Percentiles rank a stretch among this genome's conserved stretches.
Conservation (phyloP, 2,888 invertebrate species). For the Flexamia atlantica region DNA sequence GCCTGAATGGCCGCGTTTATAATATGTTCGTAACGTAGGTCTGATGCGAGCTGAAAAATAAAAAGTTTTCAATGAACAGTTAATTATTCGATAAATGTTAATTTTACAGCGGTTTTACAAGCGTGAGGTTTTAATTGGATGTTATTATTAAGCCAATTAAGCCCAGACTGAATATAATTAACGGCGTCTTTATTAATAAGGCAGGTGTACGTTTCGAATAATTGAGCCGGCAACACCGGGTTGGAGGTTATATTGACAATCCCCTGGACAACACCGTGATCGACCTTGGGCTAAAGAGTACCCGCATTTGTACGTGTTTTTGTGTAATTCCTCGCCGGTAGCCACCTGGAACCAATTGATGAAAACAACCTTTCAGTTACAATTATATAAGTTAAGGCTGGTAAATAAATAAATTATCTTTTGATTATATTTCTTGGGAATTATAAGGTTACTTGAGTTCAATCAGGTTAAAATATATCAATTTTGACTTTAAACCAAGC, state of each 20-base stretch:
- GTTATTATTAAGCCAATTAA: constrained; percentile 38
- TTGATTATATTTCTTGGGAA: too few relatives aligned
- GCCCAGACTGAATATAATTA: constrained; percentile 1
- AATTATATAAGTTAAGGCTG: not conserved
- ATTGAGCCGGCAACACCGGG: not conserved
- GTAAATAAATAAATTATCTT: too few relatives aligned
- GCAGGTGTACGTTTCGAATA: constrained; percentile 7
- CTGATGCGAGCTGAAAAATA: not conserved
- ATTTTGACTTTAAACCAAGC: too few relatives aligned
- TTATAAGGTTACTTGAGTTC: too few relatives aligned
- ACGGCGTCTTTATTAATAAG: constrained; percentile 15
- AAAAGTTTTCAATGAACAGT: constrained; percentile 11
- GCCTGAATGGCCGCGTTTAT: not conserved
- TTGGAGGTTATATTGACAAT: not conserved
- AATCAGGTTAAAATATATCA: too few relatives aligned
- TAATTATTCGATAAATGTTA: constrained; percentile 50
- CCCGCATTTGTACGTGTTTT: not conserved
- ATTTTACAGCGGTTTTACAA: constrained; percentile 43
- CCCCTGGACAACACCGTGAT: not conserved
- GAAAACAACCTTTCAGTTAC: not conserved
- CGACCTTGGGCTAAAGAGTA: not conserved
- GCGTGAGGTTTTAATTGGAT: constrained; percentile 28
- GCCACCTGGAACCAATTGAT: constrained; percentile 8
- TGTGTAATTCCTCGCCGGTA: not conserved
- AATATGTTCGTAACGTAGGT: not conserved